Percentiles rank a stretch among this genome's conserved stretches.
These are phyloP conservation scores for Hymenopus coronatus DNA, from an alignment of 2,888 invertebrate genomes.

Conservation along the genomic window DNA sequence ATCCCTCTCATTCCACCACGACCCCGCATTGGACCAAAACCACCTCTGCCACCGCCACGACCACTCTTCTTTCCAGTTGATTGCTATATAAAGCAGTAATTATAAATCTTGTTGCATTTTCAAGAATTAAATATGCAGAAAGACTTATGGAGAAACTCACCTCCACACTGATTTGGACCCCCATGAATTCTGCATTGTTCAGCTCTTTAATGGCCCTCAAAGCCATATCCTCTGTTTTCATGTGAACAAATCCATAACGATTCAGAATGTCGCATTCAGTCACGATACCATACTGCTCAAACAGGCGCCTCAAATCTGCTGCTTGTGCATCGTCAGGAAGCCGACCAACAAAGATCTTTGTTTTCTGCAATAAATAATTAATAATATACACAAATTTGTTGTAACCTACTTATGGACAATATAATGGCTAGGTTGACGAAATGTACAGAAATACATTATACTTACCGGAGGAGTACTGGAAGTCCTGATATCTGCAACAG, in stretches of 20 bases:
- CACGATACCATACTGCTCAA: constrained; percentile 82
- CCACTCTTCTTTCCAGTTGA: constrained; percentile 42
- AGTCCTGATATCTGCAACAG: constrained; percentile 28
- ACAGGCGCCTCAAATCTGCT: constrained; percentile 77
- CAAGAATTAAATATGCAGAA: background rate
- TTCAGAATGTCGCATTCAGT: constrained; percentile 94
- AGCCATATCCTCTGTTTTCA: constrained; percentile 80
- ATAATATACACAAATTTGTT: background rate
- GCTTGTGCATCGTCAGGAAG: constrained; percentile 80
- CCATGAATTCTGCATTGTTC: constrained; percentile 79
- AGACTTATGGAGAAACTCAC: constrained; percentile 33
- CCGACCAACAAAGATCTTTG: constrained; percentile 92
- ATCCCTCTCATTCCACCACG: constrained; percentile 32
- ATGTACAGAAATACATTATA: background rate
- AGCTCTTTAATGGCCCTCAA: constrained; percentile 75
- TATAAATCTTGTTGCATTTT: background rate
- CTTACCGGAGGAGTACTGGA: constrained; percentile 29
- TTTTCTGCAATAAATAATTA: constrained; percentile 49
- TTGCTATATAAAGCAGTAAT: constrained; percentile 35
- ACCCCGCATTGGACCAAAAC: constrained; percentile 44
- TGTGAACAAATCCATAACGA: constrained; percentile 91
- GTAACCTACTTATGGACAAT: background rate
- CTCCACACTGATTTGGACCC: constrained; percentile 80
- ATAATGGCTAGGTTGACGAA: background rate
- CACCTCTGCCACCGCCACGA: constrained; percentile 48